These are phyloP conservation scores for Tragulus kanchil DNA, from an alignment of 2,113 vertebrate species.

Conservation along the genomic window DNA sequence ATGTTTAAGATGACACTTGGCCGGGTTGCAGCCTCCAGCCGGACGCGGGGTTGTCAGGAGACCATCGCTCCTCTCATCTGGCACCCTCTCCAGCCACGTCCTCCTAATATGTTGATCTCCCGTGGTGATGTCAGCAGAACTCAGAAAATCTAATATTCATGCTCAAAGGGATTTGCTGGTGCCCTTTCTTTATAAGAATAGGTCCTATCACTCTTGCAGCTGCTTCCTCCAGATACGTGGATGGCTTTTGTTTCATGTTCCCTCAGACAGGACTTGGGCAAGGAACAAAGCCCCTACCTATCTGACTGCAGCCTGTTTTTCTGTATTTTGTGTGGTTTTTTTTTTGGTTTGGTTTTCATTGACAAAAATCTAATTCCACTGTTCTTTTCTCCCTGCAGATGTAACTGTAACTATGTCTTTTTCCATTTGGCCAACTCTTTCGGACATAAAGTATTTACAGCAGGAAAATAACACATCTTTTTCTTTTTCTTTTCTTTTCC, in stretches of 20 bases:
- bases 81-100: slow-evolving; percentile 84
- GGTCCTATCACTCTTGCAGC: slow-evolving; percentile 86
- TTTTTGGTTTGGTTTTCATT: slow-evolving; percentile 2
- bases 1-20: slow-evolving; percentile 81
- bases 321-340: background rate
- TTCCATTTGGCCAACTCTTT: slow-evolving; percentile 46
- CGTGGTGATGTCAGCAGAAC: slow-evolving; percentile 87
- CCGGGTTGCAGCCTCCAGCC: slow-evolving; percentile 67
- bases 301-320: slow-evolving; percentile 55
- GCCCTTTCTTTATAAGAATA: slow-evolving; percentile 87
- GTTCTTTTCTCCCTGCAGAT: background rate
- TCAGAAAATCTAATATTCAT: slow-evolving; percentile 89
- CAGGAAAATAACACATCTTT: background rate
- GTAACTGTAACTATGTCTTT: background rate
- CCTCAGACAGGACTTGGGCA: slow-evolving; percentile 79
- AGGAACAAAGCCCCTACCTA: slow-evolving; percentile 78
- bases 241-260: slow-evolving; percentile 67
- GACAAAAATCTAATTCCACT: slow-evolving; percentile 9
- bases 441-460: slow-evolving; percentile 45
- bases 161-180: slow-evolving; percentile 82
- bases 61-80: slow-evolving; percentile 87
- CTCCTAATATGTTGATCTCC: slow-evolving; percentile 88
- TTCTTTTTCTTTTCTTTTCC: slow-evolving; percentile 67
- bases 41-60: slow-evolving; percentile 65
- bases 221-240: slow-evolving; percentile 88